Evolutionary conservation across 2,888 invertebrate species (phyloP).

Genomic region (Esperia sulphurella): DNA sequence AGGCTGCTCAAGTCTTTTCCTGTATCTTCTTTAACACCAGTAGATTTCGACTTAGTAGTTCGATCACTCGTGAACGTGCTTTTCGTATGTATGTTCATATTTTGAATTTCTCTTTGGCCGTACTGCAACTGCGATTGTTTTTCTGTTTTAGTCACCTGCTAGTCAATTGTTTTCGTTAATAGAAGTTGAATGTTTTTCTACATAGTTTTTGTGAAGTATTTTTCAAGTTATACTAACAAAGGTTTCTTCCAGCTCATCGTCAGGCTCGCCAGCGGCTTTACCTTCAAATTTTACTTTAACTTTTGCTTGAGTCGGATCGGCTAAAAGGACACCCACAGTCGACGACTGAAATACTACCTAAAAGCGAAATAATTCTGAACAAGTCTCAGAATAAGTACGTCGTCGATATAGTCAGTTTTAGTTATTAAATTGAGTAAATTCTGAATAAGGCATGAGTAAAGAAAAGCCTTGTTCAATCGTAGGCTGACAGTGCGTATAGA

Average conservation of each 20-base stretch:
- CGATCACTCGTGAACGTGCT: conserved; percentile 11
- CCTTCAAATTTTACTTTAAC: conserved; percentile 79
- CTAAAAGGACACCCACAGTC: conserved; percentile 83
- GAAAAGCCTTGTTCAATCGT: too few relatives aligned
- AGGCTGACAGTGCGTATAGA: too few relatives aligned
- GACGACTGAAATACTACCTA: conserved; percentile 85
- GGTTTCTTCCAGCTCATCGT: conserved; percentile 32
- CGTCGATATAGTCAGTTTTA: too few relatives aligned
- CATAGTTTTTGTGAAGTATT: too few relatives aligned
- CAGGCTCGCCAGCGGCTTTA: conserved; percentile 44
- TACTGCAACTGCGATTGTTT: conserved; percentile 40
- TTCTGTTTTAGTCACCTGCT: conserved; percentile 19
- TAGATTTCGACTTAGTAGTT: conserved; percentile 27
- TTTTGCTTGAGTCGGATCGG: conserved; percentile 82
- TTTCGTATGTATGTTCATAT: conserved; percentile 9
- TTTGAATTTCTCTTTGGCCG: conserved; percentile 29
- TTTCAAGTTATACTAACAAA: conserved; percentile 30
- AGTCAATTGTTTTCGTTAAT: too few relatives aligned
- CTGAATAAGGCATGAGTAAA: too few relatives aligned
- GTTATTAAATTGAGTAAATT: too few relatives aligned
- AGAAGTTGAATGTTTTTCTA: too few relatives aligned
- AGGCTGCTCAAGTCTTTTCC: conserved; percentile 75
- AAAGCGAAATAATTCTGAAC: conserved; percentile 12
- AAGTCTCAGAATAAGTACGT: too few relatives aligned
- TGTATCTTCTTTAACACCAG: conserved; percentile 36